A percentile compares a stretch with the other conserved stretches of the same genome.
Evolutionary conservation across 2,888 invertebrate species (phyloP).

Genomic region (Gryllus longicercus): DNA sequence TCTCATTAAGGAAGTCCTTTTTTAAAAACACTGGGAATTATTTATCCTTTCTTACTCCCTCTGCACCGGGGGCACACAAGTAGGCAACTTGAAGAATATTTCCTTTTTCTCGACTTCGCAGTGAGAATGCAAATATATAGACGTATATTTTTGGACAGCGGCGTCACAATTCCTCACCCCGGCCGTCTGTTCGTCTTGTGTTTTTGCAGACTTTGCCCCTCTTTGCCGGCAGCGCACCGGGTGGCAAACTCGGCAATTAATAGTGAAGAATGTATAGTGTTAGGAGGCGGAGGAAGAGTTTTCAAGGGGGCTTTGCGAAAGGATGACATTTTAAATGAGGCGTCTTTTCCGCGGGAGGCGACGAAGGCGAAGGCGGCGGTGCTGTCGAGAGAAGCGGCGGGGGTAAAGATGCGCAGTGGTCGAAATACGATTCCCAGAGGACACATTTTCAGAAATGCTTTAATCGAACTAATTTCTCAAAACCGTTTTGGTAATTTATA

Average conservation of each 20-base stretch:
- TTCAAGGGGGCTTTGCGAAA: not conserved
- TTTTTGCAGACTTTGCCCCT: not conserved
- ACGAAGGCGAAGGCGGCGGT: not conserved
- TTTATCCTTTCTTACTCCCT: slow-evolving; percentile 17
- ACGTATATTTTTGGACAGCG: not conserved
- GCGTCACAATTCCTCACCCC: slow-evolving; percentile 6
- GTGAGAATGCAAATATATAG: slow-evolving; percentile 17
- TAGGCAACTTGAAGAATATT: slow-evolving; percentile 17
- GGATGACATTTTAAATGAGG: slow-evolving; percentile 17
- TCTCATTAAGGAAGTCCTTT: slow-evolving; percentile 23
- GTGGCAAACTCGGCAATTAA: slow-evolving; percentile 17
- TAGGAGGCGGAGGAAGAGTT: not conserved
- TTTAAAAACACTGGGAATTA: slow-evolving; percentile 18
- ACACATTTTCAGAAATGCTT: no score
- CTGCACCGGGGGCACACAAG: not conserved
- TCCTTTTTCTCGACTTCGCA: slow-evolving; percentile 1
- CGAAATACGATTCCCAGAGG: no score
- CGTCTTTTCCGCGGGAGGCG: not conserved
- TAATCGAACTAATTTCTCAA: no score
- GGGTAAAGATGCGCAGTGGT: not conserved
- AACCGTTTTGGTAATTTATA: no score
- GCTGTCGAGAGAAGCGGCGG: not conserved
- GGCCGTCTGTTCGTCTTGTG: slow-evolving; percentile 2
- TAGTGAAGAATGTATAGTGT: slow-evolving; percentile 17
- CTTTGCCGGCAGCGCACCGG: not conserved